Percentiles rank a stretch among this genome's conserved stretches.
These are phyloP conservation scores for Rhingia campestris DNA, from an alignment of 2,888 invertebrate species.

Conservation along the genomic window DNA sequence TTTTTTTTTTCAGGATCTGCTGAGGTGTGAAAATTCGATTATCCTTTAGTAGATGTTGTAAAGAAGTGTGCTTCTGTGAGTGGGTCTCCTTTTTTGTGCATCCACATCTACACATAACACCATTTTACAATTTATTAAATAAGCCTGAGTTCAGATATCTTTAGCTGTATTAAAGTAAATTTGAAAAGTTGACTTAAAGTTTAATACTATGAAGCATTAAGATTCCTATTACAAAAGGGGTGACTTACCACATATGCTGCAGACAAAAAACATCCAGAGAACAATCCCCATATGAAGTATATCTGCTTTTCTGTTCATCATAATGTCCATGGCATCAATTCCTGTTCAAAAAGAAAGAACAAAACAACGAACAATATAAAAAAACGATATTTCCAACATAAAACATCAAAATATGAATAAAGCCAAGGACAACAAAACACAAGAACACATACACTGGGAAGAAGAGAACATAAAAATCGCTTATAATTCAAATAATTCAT, in stretches of 20 bases:
- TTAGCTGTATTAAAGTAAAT: not conserved
- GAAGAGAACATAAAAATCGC: constrained; percentile 72
- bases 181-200: not conserved
- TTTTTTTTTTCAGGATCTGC: no score
- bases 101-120: no score
- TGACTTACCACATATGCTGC: constrained; percentile 72
- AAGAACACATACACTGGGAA: not conserved
- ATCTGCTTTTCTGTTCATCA: constrained; percentile 73
- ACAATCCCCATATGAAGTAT: constrained; percentile 70
- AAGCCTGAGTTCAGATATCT: no score
- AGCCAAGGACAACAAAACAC: constrained; percentile 11
- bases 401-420: constrained; percentile 4
- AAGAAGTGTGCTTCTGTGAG: no score
- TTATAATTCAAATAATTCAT: constrained; percentile 74
- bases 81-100: no score
- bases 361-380: constrained; percentile 48
- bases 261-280: constrained; percentile 65
- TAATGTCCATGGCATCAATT: constrained; percentile 74
- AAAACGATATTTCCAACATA: constrained; percentile 24
- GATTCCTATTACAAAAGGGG: constrained; percentile 40
- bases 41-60: no score
- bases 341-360: constrained; percentile 51
- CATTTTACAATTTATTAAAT: no score
- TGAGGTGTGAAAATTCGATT: no score
- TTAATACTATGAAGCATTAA: constrained; percentile 4